Conservation (phyloP, 2,888 invertebrate species). For the Sipunculus nudus region DNA sequence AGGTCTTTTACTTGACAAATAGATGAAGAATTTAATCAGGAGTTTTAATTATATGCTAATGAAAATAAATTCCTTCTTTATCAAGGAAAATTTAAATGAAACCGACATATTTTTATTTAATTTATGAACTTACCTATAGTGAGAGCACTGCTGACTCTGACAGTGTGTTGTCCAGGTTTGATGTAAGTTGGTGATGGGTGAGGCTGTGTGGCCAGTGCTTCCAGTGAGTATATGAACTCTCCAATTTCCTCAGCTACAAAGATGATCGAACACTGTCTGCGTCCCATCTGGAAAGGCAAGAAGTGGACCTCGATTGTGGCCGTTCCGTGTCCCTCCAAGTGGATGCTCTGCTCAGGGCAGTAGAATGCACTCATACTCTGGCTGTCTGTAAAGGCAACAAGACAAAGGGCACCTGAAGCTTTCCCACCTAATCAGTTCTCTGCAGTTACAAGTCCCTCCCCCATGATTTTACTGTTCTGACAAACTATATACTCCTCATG, state of each 20-base stretch:
- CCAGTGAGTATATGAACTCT: conserved; percentile 64
- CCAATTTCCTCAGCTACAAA: conserved; percentile 62
- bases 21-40: too few species aligned
- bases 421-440: too few species aligned
- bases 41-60: too few species aligned
- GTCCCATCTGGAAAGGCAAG: conserved; percentile 61
- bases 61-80: too few species aligned
- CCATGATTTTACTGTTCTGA: too few species aligned
- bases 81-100: too few species aligned
- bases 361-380: conserved; percentile 55
- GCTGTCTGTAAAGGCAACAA: too few species aligned
- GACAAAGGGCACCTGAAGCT: too few species aligned
- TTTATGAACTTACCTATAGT: conserved; percentile 59
- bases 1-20: too few species aligned
- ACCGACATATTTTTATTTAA: too few species aligned
- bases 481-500: too few species aligned
- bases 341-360: conserved; percentile 46
- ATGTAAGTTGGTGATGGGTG: conserved; percentile 56
- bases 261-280: conserved; percentile 61
- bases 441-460: too few species aligned
- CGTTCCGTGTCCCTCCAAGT: conserved; percentile 46
- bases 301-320: conserved; percentile 58
- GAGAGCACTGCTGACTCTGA: conserved; percentile 61
- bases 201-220: conserved; percentile 55
- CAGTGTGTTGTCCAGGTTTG: conserved; percentile 49